Evolutionary conservation across 2,113 vertebrate species (phyloP), one percentile per base, ranked within the genome.

Genomic region (Protobothrops mucrosquamatus): DNA sequence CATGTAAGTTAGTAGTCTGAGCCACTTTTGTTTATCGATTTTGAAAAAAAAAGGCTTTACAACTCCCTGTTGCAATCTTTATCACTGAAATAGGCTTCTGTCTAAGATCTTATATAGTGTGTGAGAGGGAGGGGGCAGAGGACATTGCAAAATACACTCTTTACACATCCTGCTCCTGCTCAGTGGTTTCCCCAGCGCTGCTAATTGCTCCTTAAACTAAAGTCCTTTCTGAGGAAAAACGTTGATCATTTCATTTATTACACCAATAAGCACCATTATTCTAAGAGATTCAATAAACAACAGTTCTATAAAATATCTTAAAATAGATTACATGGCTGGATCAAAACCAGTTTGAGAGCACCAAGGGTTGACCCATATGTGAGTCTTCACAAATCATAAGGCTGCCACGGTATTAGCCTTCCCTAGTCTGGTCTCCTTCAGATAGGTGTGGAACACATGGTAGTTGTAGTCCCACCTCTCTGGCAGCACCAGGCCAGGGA

Each of bases 71-170:
- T 0, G 56, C 93, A 95, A 94, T 57, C 10, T 91, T 96, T 95
- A 11, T 89, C 87, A 89, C 92, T 61, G 52, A 93, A 43, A 43
- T 39, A 4, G 86, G 0, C 81, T 3, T 64, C 89, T 93, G 43
- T 92, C 39, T 48, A 92, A 51, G 90, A 89, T 89, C 87, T 95
- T 89, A 54, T 24, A 92, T 91, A 93, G 0, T 92, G 23, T 23
- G 48, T 54, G 20, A 10, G 93, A 22, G n/a, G 74, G 34, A 81
- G 34, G 18, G 15, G 20, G 74, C 92, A 95, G 15, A 39, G 34
- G 91, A 94, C 89, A 93, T 93, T 90, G 94, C 94, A 94, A 92
- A 81, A 81, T 81, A 93, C 51, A 56, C 9, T 0, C 14, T 57
- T 87, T 93, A 55, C 51, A 89, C 39, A 89, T 22, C 26, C 57